phyloP scores from a whole-genome alignment of 2,888 invertebrate species.

The Troglohyphantes excavatus region DNA sequence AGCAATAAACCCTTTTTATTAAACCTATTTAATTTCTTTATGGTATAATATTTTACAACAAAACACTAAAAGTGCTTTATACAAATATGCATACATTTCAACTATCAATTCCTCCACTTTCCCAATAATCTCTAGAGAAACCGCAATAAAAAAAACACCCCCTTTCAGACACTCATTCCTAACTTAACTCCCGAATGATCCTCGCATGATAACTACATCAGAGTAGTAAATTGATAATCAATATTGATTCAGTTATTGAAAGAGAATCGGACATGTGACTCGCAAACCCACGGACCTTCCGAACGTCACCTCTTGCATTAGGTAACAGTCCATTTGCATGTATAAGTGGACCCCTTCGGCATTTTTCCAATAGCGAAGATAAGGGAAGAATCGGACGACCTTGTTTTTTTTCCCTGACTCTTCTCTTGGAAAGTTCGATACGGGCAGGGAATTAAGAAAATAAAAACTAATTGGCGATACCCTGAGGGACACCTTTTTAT shows the following conservation, averaged over 20 bases:
- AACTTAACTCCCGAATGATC: not conserved
- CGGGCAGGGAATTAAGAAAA: not conserved
- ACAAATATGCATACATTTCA: too few species aligned
- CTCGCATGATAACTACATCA: not conserved
- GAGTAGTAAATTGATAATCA: slow-evolving; percentile 35
- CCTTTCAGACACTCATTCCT: not conserved
- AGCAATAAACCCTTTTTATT: too few species aligned
- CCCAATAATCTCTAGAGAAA: too few species aligned
- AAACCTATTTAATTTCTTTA: too few species aligned
- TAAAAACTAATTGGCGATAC: not conserved
- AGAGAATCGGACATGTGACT: slow-evolving; percentile 36
- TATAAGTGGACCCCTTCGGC: slow-evolving; percentile 25
- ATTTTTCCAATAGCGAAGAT: slow-evolving; percentile 21
- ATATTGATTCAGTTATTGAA: slow-evolving; percentile 36
- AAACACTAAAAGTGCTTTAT: too few species aligned
- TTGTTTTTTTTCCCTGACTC: slow-evolving; percentile 39
- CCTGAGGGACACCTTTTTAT: not conserved
- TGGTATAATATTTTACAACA: too few species aligned
- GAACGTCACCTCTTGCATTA: slow-evolving; percentile 27
- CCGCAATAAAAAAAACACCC: too few species aligned
- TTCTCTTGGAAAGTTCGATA: not conserved
- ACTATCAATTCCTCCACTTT: too few species aligned
- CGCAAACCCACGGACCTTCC: slow-evolving; percentile 22
- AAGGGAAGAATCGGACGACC: slow-evolving; percentile 32
- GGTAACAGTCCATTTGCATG: slow-evolving; percentile 44